Conservation (phyloP, 2,113 vertebrate species). For the Pseudorasbora parva region DNA sequence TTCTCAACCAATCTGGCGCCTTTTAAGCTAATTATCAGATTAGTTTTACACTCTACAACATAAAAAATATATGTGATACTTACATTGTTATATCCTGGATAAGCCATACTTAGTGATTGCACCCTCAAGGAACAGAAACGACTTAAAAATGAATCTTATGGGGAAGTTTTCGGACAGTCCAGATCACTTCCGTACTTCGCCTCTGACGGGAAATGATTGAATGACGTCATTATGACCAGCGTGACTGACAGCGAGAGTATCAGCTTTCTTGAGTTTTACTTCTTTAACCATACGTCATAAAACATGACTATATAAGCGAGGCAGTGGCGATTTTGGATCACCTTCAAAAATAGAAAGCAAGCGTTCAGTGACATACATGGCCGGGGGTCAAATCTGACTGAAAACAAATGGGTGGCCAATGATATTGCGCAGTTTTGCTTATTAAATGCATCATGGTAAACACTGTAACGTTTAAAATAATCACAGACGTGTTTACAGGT, state of each 20-base stretch:
- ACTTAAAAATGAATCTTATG: background rate
- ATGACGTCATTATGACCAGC: background rate
- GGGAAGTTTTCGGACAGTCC: background rate
- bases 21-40: background rate
- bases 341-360: background rate
- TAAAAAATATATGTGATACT: constrained; percentile 10
- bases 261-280: background rate
- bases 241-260: background rate
- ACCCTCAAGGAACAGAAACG: background rate
- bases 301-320: background rate
- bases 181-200: background rate
- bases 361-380: background rate
- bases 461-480: background rate
- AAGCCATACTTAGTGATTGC: constrained; percentile 41
- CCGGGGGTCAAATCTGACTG: background rate
- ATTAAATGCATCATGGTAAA: too few species aligned
- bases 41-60: background rate
- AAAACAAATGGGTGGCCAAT: background rate
- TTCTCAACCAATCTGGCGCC: background rate
- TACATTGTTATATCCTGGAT: constrained; percentile 58
- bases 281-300: background rate
- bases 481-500: background rate
- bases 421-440: background rate
- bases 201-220: background rate
- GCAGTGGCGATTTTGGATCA: background rate